Evolutionary conservation across 2,888 invertebrate genomes (phyloP), one percentile per base, ranked within the genome.

Genomic region (Drosophila macrospina): DNA sequence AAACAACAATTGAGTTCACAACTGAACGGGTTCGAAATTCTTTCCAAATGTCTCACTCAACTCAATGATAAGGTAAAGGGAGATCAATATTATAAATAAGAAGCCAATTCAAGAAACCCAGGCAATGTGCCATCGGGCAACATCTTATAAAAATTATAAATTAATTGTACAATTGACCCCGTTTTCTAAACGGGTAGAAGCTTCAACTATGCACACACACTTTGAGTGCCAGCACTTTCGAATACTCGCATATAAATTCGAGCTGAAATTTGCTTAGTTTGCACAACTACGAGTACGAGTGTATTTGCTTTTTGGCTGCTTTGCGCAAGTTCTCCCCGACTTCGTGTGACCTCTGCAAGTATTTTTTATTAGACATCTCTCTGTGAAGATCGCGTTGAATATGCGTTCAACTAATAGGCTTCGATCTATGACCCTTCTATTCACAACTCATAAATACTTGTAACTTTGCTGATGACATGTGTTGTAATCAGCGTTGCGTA

Each of bases 131-230:
- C 72, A 62, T 55, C 57, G 39, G 44, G 30, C 41, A 36, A 7
- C 48, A 59, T 69, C 65, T 78, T 69, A 74, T 48, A 48, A 59
- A 69, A 80, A 68, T 76, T 78, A 78, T 80, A 68, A 79, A 74
- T 76, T 78, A 78, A 78, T 78, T 78, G 77, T 79, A 70, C 76
- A 86, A 76, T 83, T 83, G 79, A 83, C 84, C 86, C 76, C 59
- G 73, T 76, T 77, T 44, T 44, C 60, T 51, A 63, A 69, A 69
- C 61, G 55, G 42, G 55, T 59, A 60, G 41, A 54, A 41, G 52
- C 50, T 51, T 47, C 36, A 69, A 73, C 63, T 66, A 63, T 47
- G 73, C 34, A 48, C 41, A 48, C 41, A 41, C 42, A 56, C 26
- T 32, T 56, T 26, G 51, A 50, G 37, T 52, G 47, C 36, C 54